Conservation (phyloP, 2,888 invertebrate species). For the Pilophorus perplexus region DNA sequence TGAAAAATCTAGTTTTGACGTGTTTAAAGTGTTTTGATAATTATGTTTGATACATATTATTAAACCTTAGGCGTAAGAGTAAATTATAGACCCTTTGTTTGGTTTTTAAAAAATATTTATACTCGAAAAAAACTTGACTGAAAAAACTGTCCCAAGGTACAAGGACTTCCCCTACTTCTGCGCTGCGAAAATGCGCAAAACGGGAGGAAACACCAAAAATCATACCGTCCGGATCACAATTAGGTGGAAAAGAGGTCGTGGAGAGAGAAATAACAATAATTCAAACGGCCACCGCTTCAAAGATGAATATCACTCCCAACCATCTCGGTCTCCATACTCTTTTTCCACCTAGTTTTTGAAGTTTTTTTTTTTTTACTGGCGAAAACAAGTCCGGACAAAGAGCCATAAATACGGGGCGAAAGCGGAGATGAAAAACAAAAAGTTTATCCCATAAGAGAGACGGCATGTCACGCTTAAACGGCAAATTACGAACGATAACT, state of each 20-base stretch:
- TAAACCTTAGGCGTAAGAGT: too few species aligned
- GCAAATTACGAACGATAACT: too few species aligned
- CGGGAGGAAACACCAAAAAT: neutral
- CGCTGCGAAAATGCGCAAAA: too few species aligned
- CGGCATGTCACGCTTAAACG: neutral
- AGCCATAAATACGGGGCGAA: slow-evolving; percentile 6
- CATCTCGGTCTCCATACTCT: slow-evolving; percentile 20
- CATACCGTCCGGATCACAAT: neutral
- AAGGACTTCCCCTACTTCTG: too few species aligned
- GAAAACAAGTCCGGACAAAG: slow-evolving; percentile 7
- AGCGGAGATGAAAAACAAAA: slow-evolving; percentile 15
- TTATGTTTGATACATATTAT: too few species aligned
- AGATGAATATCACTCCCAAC: slow-evolving; percentile 19
- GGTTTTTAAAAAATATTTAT: too few species aligned
- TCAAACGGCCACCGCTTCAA: slow-evolving; percentile 7
- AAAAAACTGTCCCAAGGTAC: too few species aligned
- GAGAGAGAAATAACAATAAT: slow-evolving; percentile 27
- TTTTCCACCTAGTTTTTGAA: slow-evolving; percentile 24
- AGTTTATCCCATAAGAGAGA: slow-evolving; percentile 17
- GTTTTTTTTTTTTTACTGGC: slow-evolving; percentile 5
- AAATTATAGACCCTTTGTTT: too few species aligned
- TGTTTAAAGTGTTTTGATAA: too few species aligned
- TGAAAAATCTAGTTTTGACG: too few species aligned
- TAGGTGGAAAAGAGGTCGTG: neutral
- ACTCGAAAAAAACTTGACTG: too few species aligned